A percentile compares a stretch with the other conserved stretches of the same genome.
Conservation (phyloP, 2,797 vertebrate species). For the Prunella strophiata region DNA sequence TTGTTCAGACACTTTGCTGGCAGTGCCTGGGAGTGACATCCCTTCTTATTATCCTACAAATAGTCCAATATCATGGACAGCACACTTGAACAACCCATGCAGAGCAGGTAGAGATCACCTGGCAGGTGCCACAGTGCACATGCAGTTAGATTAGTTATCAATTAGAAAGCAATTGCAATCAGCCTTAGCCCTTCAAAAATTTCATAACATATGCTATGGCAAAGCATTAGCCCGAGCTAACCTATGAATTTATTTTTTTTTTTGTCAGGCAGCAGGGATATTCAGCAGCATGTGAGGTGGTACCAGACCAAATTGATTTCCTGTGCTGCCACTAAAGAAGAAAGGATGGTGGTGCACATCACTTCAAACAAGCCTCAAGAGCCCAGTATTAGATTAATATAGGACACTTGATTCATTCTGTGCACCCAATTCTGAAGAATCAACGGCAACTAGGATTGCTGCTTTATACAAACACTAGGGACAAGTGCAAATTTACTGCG, state of each 20-base stretch:
- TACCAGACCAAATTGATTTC: neutral
- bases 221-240: neutral
- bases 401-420: neutral
- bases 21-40: neutral
- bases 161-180: neutral
- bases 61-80: neutral
- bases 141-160: neutral
- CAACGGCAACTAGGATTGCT: neutral
- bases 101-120: neutral
- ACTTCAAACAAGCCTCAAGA: neutral
- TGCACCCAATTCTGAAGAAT: neutral
- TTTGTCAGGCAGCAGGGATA: neutral
- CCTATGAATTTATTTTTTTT: neutral
- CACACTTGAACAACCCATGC: neutral
- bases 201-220: neutral
- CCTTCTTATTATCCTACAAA: neutral
- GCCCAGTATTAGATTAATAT: neutral
- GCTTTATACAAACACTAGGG: neutral
- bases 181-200: neutral
- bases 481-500: neutral
- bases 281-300: neutral
- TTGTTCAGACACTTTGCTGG: neutral
- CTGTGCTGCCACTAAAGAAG: neutral
- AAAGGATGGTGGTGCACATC: neutral
- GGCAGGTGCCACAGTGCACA: neutral